phyloP scores from a whole-genome alignment of 2,113 vertebrate genomes.

The Nibea albiflora region DNA sequence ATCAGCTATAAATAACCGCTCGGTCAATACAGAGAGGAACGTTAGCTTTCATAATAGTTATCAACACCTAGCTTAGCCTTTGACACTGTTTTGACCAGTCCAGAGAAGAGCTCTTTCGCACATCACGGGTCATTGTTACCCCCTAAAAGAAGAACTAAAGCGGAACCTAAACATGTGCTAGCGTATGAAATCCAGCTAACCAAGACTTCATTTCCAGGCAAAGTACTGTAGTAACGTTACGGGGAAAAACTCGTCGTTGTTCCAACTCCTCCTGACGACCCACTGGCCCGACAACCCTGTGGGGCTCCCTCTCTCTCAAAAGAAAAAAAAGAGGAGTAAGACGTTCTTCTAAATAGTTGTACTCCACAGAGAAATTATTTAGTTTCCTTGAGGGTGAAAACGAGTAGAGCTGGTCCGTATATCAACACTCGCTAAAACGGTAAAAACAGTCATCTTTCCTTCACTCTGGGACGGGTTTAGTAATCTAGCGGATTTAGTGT shows the following conservation, averaged over 20 bases:
- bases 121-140: constrained; percentile 32
- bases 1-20: constrained; percentile 25
- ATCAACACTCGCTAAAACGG: not conserved
- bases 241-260: constrained; percentile 54
- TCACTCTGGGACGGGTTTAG: constrained; percentile 44
- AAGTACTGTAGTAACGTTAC: constrained; percentile 22
- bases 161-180: not conserved
- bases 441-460: constrained; percentile 48
- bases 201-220: constrained; percentile 8
- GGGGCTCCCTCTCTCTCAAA: constrained; percentile 55
- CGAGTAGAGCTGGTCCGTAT: not conserved
- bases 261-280: constrained; percentile 66
- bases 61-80: constrained; percentile 70
- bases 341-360: constrained; percentile 24
- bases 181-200: not conserved
- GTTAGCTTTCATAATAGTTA: constrained; percentile 43
- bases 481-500: constrained; percentile 80
- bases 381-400: not conserved
- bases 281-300: constrained; percentile 60
- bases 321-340: constrained; percentile 22
- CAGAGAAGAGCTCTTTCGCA: constrained; percentile 23
- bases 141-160: constrained; percentile 1
- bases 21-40: not conserved
- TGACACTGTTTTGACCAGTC: constrained; percentile 56
- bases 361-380: constrained; percentile 19